These are phyloP conservation scores for Phaetusa simplex DNA, from an alignment of 2,113 vertebrate species.

Conservation along the genomic window DNA sequence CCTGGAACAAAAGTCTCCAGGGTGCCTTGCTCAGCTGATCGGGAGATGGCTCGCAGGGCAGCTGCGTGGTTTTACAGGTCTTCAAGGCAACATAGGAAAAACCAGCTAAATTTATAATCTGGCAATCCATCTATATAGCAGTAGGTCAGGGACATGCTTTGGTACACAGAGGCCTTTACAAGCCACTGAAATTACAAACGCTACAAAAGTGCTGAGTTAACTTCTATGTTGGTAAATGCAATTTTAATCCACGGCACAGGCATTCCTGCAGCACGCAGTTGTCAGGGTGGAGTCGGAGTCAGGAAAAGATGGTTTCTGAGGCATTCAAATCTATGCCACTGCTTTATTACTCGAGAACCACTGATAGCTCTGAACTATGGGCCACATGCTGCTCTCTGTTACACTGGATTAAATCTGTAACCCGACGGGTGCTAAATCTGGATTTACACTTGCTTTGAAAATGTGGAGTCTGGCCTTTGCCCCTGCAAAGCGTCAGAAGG, in stretches of 20 bases:
- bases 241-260: not conserved
- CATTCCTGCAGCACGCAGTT: conserved; percentile 26
- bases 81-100: not conserved
- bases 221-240: not conserved
- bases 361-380: conserved; percentile 21
- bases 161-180: not conserved
- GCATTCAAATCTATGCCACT: not conserved
- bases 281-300: conserved; percentile 21
- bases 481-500: not conserved
- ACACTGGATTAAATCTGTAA: conserved; percentile 29
- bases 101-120: not conserved
- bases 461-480: not conserved
- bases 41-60: not conserved
- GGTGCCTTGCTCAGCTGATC: not conserved
- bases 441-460: conserved; percentile 46
- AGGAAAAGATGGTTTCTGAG: conserved; percentile 44
- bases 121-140: not conserved
- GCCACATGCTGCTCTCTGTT: conserved; percentile 56
- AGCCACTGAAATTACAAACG: not conserved
- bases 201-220: not conserved
- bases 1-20: not conserved
- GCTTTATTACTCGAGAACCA: not conserved
- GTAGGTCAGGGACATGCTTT: conserved; percentile 6
- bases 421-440: conserved; percentile 42
- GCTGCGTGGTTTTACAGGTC: not conserved